Evolutionary conservation across 1,140 invertebrate species (phyloP), one percentile per base, ranked within the genome.

Genomic region (Megalopta genalis): DNA sequence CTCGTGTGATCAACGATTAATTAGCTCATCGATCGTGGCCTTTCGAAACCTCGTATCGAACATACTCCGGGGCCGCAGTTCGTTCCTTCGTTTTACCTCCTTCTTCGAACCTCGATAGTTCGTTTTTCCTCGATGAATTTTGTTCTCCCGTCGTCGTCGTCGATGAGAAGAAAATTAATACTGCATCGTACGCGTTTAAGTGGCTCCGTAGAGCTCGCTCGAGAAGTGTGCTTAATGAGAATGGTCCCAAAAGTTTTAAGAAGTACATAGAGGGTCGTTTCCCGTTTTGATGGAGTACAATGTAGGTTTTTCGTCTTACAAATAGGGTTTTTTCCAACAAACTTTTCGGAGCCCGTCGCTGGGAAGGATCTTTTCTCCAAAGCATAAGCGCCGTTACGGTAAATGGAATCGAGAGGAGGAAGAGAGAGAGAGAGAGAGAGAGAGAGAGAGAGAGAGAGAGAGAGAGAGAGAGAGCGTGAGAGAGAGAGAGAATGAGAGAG

Each of bases 181-280:
- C 78, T 78, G 84, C 25, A 60, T 74, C 52, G 84, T 85, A 85
- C 59, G 70, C 62, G 63, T 73, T 73, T 32, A 64, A 77, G 54
- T 12, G 72, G 52, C 76, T 62, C 64, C 46, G 63, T 10, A 59
- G 2, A 64, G 80, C 59, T 57, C 72, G 62, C 42, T 77, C 71
- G 76, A 21, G 75, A 86, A 64, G 21, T 86, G 65, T 83, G 72
- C 76, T 86, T 77, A 86, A 86, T 54, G 81, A 86, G 77, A 78
- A 72, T 86, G 85, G 85, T 86, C 85, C 85, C 85, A 86, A 83
- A 86, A 86, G 84, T 86, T 86, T 83, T 76, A 81, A 83, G 63
- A 80, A 81, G 69, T 77, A 85, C 54, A 57, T 77, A 85, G 14
- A 52, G 42, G 14, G 80, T 76, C 57, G 77, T 64, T 84, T 77